Evolutionary conservation across 2,797 vertebrate species (phyloP), one percentile per base, ranked within the genome.

Genomic region (Heterohyrax brucei): DNA sequence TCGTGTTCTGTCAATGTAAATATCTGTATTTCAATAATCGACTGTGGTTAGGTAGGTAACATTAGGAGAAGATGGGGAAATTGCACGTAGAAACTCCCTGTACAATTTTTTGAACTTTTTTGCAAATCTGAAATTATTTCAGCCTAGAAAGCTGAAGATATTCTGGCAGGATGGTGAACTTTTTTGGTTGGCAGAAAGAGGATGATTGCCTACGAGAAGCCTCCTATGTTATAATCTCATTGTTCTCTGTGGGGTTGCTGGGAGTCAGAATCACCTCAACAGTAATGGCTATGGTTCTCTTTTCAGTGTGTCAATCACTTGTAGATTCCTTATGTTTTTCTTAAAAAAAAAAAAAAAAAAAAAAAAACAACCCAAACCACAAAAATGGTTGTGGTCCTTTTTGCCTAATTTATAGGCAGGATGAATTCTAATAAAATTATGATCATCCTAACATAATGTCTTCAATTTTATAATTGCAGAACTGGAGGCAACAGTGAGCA

Each of bases 1-100:
- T 87, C 83, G n/a, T 87, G 81, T 91, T 66, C 10, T 76, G 81
- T 81, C 19, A 77, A 2, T 80, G 8, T 93, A 59, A 90, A 88
- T 92, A 68, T 84, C 13, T n/a, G 92, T 53, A 79, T 89, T 83
- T 93, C 56, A 82, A 24, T 93, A 77, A 87, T 84, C 75, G 91
- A 64, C 46, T 83, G 2, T 50, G 33, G 18, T 83, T 90, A 48
- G 80, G 1, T n/a, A 91, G 82, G 33, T 95, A 82, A 87, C 73
- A 7, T 75, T 76, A 80, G 72, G 59, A 46, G 68, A 84, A 85
- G 56, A 72, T 73, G 39, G 72, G 61, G 44, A 39, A 70, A 53
- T 89, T 72, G 21, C 7, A 1, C 44, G 62, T 83, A 84, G 62
- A 22, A 85, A 89, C 46, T 26, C 26, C 78, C 4, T 33, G 68